Percentiles rank a stretch among this genome's conserved stretches.
These are phyloP conservation scores for Diarsia dahlii DNA, from an alignment of 2,888 invertebrate species.

Conservation along the genomic window DNA sequence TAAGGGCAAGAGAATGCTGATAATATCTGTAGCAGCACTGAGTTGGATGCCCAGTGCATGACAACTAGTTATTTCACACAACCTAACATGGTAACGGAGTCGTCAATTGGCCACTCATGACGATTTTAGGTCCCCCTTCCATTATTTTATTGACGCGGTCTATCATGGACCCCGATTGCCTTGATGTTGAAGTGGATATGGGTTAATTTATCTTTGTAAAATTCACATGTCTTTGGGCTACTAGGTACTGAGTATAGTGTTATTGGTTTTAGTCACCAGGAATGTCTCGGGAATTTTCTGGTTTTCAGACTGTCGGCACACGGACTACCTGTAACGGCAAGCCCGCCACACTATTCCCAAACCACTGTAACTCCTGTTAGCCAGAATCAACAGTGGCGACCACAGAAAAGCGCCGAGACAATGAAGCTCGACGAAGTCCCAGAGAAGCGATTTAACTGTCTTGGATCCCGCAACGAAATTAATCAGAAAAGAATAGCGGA, in stretches of 20 bases:
- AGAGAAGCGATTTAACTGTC: too few species aligned
- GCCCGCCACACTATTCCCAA: too few species aligned
- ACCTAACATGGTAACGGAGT: background rate
- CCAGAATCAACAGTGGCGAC: too few species aligned
- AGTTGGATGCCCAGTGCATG: background rate
- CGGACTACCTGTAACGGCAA: too few species aligned
- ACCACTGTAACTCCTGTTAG: too few species aligned
- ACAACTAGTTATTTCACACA: background rate
- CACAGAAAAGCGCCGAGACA: too few species aligned
- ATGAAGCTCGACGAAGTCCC: too few species aligned
- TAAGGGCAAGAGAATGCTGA: too few species aligned
- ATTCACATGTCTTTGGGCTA: background rate
- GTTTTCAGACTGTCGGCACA: too few species aligned
- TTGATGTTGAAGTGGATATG: background rate
- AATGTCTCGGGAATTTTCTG: too few species aligned
- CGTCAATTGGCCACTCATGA: constrained; percentile 16
- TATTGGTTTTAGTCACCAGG: background rate
- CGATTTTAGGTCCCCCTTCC: constrained; percentile 9
- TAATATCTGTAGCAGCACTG: background rate
- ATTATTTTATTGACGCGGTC: constrained; percentile 16
- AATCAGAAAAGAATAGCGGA: too few species aligned
- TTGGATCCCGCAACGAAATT: too few species aligned
- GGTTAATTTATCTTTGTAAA: background rate
- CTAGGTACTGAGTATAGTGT: background rate
- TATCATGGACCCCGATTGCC: background rate